These are phyloP conservation scores for Theretra japonica DNA, from an alignment of 2,888 invertebrate genomes.

Conservation along the genomic window DNA sequence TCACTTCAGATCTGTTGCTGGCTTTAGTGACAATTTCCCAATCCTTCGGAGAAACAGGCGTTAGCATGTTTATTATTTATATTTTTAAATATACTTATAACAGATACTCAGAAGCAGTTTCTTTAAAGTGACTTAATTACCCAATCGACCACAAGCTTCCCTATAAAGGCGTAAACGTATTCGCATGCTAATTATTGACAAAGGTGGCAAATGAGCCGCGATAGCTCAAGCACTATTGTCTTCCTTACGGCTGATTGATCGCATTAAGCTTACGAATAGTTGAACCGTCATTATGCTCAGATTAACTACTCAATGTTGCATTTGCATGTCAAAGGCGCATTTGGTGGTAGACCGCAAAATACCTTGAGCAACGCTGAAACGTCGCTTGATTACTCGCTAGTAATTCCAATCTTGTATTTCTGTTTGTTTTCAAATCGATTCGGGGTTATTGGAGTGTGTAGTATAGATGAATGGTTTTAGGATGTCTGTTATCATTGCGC, in stretches of 20 bases:
- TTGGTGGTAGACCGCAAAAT: slow-evolving; percentile 18
- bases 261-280: slow-evolving; percentile 22
- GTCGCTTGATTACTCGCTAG: slow-evolving; percentile 7
- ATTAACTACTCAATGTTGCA: slow-evolving; percentile 26
- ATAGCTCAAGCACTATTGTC: slow-evolving; percentile 2
- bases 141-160: neutral
- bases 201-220: slow-evolving; percentile 13
- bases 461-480: neutral
- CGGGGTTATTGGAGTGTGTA: neutral
- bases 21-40: too few relatives aligned
- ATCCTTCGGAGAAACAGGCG: too few relatives aligned
- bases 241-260: slow-evolving; percentile 10
- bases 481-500: neutral
- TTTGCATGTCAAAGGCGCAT: slow-evolving; percentile 27
- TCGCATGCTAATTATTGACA: slow-evolving; percentile 8
- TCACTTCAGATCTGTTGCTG: too few relatives aligned
- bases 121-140: too few relatives aligned
- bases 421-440: neutral
- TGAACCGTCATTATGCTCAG: slow-evolving; percentile 20
- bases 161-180: neutral
- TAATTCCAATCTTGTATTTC: neutral
- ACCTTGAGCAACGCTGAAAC: slow-evolving; percentile 6
- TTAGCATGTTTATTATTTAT: too few relatives aligned
- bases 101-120: too few relatives aligned
- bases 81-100: too few relatives aligned